phyloP scores from a whole-genome alignment of 2,797 vertebrate genomes.

The Intellagama lesueurii region DNA sequence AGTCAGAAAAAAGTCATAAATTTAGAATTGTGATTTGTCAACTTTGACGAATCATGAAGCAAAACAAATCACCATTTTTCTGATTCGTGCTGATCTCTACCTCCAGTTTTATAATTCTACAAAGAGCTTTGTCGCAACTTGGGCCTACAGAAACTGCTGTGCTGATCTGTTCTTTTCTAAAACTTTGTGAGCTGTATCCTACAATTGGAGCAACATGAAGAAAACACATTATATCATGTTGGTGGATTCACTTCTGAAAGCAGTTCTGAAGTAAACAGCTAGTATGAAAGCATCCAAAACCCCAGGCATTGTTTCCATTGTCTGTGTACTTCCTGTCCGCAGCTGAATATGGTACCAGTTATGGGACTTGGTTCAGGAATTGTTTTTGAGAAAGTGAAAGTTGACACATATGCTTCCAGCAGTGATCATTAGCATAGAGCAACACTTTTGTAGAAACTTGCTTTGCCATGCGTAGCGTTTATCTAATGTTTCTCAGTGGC shows the following conservation, averaged over 20 bases:
- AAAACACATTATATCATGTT: neutral
- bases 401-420: neutral
- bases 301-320: neutral
- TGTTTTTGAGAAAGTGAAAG: neutral
- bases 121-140: too few species aligned
- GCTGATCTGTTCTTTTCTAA: neutral
- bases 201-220: neutral
- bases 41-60: too few species aligned
- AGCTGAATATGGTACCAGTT: neutral
- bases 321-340: neutral
- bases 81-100: too few species aligned
- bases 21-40: too few species aligned
- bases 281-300: neutral
- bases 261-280: neutral
- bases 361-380: neutral
- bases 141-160: neutral
- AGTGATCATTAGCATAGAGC: neutral
- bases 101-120: too few species aligned
- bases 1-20: too few species aligned
- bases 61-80: too few species aligned
- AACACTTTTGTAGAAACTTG: neutral
- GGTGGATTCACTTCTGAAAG: neutral
- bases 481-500: neutral
- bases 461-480: neutral
- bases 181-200: neutral